These are phyloP conservation scores for Oxyteleia sp. DNA, from an alignment of 2,888 invertebrate genomes.

Conservation along the genomic window DNA sequence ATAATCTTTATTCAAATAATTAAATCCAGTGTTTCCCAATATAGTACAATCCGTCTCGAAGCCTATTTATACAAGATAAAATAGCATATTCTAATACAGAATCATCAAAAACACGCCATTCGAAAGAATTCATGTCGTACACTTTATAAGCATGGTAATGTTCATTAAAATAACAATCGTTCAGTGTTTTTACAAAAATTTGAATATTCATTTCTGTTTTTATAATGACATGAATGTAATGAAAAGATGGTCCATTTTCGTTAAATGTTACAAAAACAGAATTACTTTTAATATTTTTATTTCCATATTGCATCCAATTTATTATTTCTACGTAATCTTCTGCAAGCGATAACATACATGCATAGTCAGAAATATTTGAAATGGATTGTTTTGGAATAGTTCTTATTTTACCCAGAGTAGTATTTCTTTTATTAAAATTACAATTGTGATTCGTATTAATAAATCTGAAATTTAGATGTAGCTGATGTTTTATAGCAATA, in stretches of 20 bases:
- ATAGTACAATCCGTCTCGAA: neutral
- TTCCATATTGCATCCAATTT: slow-evolving; percentile 10
- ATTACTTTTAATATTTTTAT: slow-evolving; percentile 23
- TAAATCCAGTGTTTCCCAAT: no score
- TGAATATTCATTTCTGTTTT: neutral
- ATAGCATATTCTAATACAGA: neutral
- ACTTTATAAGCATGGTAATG: slow-evolving; percentile 3
- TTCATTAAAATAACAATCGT: slow-evolving; percentile 11
- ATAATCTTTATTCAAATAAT: no score
- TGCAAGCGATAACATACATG: neutral
- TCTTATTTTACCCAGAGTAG: neutral
- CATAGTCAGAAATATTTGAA: slow-evolving; percentile 8
- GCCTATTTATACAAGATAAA: neutral
- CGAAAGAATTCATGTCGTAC: slow-evolving; percentile 1
- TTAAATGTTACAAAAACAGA: slow-evolving; percentile 25
- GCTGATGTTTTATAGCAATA: slow-evolving; percentile 46
- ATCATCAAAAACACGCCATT: slow-evolving; percentile 1
- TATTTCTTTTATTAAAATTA: slow-evolving; percentile 3
- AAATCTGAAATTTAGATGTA: slow-evolving; percentile 11
- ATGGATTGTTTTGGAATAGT: neutral
- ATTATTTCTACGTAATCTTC: neutral
- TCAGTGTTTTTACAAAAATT: neutral
- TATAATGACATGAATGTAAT: slow-evolving; percentile 9
- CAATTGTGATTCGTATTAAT: slow-evolving; percentile 9
- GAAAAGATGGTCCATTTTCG: slow-evolving; percentile 23